These are phyloP conservation scores for Lottia gigantea DNA, from an alignment of 2,888 invertebrate species.

Conservation along the genomic window DNA sequence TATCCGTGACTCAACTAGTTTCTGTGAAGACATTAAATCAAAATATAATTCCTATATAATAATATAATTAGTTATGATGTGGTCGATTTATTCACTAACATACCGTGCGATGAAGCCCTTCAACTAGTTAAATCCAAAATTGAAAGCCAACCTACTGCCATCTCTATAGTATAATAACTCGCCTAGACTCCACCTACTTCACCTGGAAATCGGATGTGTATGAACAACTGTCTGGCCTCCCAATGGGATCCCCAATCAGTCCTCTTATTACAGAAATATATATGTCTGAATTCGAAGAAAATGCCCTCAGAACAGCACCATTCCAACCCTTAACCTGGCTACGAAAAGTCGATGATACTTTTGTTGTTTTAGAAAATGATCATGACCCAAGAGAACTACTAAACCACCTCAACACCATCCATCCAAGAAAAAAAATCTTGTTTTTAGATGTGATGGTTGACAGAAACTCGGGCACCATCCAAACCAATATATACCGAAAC, in stretches of 20 bases:
- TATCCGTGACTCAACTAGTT: too few species aligned
- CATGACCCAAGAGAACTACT: not conserved
- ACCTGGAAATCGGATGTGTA: too few species aligned
- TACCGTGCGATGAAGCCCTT: too few species aligned
- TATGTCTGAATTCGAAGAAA: not conserved
- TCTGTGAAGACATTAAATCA: too few species aligned
- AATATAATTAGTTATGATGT: too few species aligned
- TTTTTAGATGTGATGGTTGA: not conserved
- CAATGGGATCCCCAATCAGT: conserved; percentile 13
- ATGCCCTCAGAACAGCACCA: not conserved
- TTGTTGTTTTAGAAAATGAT: not conserved
- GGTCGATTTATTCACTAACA: too few species aligned
- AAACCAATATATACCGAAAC: not conserved
- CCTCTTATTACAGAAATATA: not conserved
- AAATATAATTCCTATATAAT: too few species aligned
- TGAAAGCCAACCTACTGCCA: too few species aligned
- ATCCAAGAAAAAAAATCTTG: not conserved
- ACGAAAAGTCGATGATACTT: not conserved
- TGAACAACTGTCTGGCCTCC: too few species aligned
- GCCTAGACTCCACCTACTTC: too few species aligned
- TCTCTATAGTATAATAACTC: too few species aligned
- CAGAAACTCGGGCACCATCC: not conserved
- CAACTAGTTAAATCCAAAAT: too few species aligned
- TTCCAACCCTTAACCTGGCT: not conserved
- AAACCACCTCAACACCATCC: not conserved